Percentiles rank a stretch among this genome's conserved stretches.
Conservation (phyloP, 2,888 invertebrate species). For the Chrysotoxum bicinctum region DNA sequence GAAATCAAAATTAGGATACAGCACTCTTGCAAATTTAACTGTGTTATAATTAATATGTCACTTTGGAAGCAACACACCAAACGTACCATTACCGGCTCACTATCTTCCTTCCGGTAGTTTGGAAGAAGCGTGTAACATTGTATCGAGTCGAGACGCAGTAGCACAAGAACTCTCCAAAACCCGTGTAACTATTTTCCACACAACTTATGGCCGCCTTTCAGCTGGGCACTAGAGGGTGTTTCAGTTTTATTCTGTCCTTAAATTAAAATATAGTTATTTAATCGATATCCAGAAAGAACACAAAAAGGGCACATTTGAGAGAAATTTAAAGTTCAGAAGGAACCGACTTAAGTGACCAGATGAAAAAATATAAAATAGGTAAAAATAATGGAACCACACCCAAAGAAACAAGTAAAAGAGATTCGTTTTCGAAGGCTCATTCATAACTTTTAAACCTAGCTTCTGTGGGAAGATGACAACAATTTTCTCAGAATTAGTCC, state of each 20-base stretch:
- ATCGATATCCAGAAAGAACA: too few relatives aligned
- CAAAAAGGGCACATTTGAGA: too few relatives aligned
- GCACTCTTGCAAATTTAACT: slow-evolving; percentile 61
- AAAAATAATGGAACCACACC: too few relatives aligned
- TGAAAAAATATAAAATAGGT: too few relatives aligned
- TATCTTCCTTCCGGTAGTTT: slow-evolving; percentile 51
- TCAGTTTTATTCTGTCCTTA: not conserved
- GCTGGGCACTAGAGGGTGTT: slow-evolving; percentile 10
- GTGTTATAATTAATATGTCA: slow-evolving; percentile 65
- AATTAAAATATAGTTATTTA: too few relatives aligned
- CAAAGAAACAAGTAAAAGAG: too few relatives aligned
- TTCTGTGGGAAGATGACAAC: too few relatives aligned
- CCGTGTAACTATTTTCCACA: slow-evolving; percentile 22
- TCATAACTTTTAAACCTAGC: too few relatives aligned
- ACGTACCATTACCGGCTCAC: slow-evolving; percentile 32
- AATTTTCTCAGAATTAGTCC: too few relatives aligned
- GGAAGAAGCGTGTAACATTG: slow-evolving; percentile 14
- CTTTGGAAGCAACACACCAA: slow-evolving; percentile 50
- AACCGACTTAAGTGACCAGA: too few relatives aligned
- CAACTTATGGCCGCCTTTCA: not conserved
- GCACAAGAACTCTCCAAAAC: slow-evolving; percentile 16
- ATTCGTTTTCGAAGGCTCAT: too few relatives aligned
- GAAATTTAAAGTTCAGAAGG: too few relatives aligned
- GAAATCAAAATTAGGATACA: slow-evolving; percentile 64
- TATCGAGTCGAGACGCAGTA: not conserved